Conservation (phyloP, 2,888 invertebrate genomes). For the Hedychridium roseum region DNA sequence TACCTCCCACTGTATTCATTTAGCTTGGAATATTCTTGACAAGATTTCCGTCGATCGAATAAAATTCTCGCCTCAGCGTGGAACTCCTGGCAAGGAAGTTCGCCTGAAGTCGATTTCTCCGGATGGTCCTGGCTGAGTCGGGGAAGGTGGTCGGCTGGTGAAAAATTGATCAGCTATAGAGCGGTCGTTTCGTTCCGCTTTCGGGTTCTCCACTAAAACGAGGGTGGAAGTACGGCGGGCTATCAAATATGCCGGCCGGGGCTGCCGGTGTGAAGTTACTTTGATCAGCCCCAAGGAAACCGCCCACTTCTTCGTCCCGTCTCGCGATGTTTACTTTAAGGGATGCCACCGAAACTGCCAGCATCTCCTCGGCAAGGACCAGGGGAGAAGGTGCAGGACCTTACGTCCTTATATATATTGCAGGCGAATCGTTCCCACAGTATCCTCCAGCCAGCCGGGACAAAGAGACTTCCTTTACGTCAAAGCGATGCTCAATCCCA, state of each 20-base stretch:
- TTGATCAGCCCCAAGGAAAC: constrained; percentile 53
- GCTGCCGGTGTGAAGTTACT: constrained; percentile 60
- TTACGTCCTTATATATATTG: constrained; percentile 31
- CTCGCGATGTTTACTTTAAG: constrained; percentile 54
- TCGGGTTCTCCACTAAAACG: too few species aligned
- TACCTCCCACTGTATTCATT: too few species aligned
- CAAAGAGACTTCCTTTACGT: constrained; percentile 27
- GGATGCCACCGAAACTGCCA: constrained; percentile 50
- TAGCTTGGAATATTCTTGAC: too few species aligned
- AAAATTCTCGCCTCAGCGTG: too few species aligned
- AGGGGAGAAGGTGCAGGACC: constrained; percentile 20
- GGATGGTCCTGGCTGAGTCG: too few species aligned
- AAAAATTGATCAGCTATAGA: too few species aligned
- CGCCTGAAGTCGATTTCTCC: too few species aligned
- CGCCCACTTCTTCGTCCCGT: constrained; percentile 32
- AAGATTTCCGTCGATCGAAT: too few species aligned
- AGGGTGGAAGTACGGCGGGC: constrained; percentile 30
- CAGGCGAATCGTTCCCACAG: constrained; percentile 16
- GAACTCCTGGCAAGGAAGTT: too few species aligned
- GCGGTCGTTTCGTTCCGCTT: too few species aligned
- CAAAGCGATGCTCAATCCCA: too few species aligned
- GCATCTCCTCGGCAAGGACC: constrained; percentile 34
- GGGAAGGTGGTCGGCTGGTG: too few species aligned
- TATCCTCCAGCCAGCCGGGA: constrained; percentile 8
- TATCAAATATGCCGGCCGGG: constrained; percentile 58